These are phyloP conservation scores for Dermolepida albohirtum DNA, from an alignment of 2,888 invertebrate genomes.

Conservation along the genomic window DNA sequence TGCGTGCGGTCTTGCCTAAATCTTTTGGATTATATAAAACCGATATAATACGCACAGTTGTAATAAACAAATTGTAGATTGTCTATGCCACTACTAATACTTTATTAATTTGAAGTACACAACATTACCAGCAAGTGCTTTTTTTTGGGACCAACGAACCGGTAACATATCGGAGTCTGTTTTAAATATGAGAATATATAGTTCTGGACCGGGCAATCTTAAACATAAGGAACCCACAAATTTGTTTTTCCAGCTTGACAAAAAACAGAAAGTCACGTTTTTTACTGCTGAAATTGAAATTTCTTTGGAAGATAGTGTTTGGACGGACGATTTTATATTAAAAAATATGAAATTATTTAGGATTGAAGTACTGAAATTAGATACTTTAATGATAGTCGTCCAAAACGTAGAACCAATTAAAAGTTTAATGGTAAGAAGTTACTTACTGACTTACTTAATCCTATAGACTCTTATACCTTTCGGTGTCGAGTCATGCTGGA, in stretches of 20 bases:
- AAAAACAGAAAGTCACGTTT: background rate
- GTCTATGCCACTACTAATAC: background rate
- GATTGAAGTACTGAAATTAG: background rate
- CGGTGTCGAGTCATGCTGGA: no score
- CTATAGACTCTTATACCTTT: no score
- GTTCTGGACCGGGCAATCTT: background rate
- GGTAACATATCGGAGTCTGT: no score
- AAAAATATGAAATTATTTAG: constrained; percentile 30
- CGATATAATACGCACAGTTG: constrained; percentile 11
- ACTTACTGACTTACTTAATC: no score
- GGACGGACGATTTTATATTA: background rate
- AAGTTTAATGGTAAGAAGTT: constrained; percentile 14
- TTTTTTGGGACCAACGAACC: no score
- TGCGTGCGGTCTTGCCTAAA: constrained; percentile 6
- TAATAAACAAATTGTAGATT: background rate
- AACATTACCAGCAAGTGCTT: background rate
- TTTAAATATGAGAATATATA: background rate
- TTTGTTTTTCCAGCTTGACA: constrained; percentile 2
- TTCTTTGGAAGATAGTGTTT: constrained; percentile 5
- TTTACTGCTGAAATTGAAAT: background rate
- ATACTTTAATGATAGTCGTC: constrained; percentile 8
- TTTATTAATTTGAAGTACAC: constrained; percentile 20
- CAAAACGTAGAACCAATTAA: background rate
- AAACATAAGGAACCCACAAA: background rate
- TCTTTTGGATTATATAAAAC: constrained; percentile 18